Evolutionary conservation across 1,140 invertebrate genomes (phyloP).

Genomic region (Drosophila nikananu): DNA sequence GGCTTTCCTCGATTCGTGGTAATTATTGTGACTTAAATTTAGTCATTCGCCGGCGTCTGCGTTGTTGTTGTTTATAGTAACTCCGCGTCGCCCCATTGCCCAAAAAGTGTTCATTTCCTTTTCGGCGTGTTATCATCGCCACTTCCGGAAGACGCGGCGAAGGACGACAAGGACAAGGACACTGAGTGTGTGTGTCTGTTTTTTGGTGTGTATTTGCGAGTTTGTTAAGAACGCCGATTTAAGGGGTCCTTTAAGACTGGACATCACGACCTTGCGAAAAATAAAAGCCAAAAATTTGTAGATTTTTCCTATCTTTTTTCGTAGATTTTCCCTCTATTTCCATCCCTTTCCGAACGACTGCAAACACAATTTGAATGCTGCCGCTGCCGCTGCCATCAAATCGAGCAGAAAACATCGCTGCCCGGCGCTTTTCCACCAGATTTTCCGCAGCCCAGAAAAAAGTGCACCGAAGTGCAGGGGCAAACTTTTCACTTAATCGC

Average conservation of each 20-base stretch:
- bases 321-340: not conserved
- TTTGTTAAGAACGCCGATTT: constrained; percentile 11
- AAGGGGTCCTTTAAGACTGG: constrained; percentile 4
- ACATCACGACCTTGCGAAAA: constrained; percentile 24
- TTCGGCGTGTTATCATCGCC: constrained; percentile 73
- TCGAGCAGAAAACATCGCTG: constrained; percentile 65
- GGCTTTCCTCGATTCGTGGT: not conserved
- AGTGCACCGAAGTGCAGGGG: constrained; percentile 18
- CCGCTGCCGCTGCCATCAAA: constrained; percentile 67
- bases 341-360: constrained; percentile 40
- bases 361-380: constrained; percentile 76
- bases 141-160: constrained; percentile 57
- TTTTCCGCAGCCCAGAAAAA: not conserved
- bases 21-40: not conserved
- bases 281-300: not conserved
- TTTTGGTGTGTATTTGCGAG: not conserved
- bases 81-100: constrained; percentile 50
- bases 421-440: not conserved
- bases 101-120: constrained; percentile 82
- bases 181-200: constrained; percentile 29
- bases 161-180: constrained; percentile 47
- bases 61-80: constrained; percentile 44
- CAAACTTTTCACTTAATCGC: constrained; percentile 81
- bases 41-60: constrained; percentile 4
- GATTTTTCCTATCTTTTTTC: not conserved